A percentile compares a stretch with the other conserved stretches of the same genome.
Evolutionary conservation across 2,888 invertebrate genomes (phyloP).

Genomic region (Dynastes grantii): DNA sequence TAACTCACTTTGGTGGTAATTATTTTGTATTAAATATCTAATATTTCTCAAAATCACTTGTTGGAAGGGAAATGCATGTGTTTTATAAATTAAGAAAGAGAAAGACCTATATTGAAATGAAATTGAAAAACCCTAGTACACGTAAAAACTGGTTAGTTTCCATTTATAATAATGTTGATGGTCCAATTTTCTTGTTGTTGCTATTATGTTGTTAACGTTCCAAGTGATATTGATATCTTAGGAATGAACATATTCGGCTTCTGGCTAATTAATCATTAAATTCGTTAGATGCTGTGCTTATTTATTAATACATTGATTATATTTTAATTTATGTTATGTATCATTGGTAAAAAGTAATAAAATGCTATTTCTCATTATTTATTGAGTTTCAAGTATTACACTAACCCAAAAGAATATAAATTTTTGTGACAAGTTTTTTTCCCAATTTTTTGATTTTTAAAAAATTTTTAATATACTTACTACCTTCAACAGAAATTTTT

Average conservation of each 20-base stretch:
- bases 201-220: constrained; percentile 63
- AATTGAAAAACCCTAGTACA: constrained; percentile 18
- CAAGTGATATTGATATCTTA: constrained; percentile 68
- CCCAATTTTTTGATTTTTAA: constrained; percentile 40
- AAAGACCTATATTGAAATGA: constrained; percentile 18
- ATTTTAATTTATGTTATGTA: constrained; percentile 57
- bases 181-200: constrained; percentile 54
- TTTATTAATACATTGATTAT: constrained; percentile 54
- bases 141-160: constrained; percentile 28
- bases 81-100: constrained; percentile 30
- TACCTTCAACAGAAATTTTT: constrained; percentile 5
- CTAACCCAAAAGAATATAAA: constrained; percentile 49
- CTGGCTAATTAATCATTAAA: constrained; percentile 62
- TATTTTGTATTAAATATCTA: constrained; percentile 44
- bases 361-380: constrained; percentile 57
- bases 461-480: constrained; percentile 34
- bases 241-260: constrained; percentile 67
- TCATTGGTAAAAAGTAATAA: constrained; percentile 59
- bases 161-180: constrained; percentile 50
- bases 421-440: constrained; percentile 43
- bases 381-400: constrained; percentile 52
- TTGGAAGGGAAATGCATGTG: constrained; percentile 39
- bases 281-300: constrained; percentile 63
- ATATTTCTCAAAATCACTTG: constrained; percentile 52
- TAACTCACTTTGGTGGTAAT: constrained; percentile 45